Evolutionary conservation across 2,888 invertebrate species (phyloP), one percentile per base, ranked within the genome.

Genomic region (Drosophila pseudotalamancana): DNA sequence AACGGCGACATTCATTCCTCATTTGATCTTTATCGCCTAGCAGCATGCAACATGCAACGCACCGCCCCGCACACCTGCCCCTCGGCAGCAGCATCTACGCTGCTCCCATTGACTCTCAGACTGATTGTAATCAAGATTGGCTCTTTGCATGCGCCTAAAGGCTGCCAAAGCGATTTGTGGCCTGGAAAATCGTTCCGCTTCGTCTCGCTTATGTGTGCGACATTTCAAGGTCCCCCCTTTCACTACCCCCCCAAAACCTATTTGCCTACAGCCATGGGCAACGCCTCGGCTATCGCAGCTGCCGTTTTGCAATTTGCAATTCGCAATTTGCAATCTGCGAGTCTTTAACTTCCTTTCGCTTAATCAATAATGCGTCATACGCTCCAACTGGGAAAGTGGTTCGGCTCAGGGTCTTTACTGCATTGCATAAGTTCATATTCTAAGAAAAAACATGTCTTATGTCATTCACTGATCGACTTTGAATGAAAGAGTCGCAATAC

Each of bases 111-210:
- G 72, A 71, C 67, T 72, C 63, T 61, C 56, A 57, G 60, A 86
- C 75, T 77, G 83, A 83, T 83, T 83, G 88, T 83, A 87, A 83
- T 83, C 88, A 72, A 87, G 86, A 86, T 87, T 83, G 88, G 80
- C 86, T 86, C 68, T 77, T 82, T 87, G 83, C 79, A 66, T 82
- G 83, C 54, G 80, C 85, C 42, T 50, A 43, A 43, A 29, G 62
- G 42, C 77, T 78, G 73, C 86, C 71, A 83, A 65, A 67, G 59
- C 83, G 72, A 86, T 88, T 88, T 83, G 83, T 79, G 83, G 71
- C 72, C 63, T 71, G 83, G 62, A 72, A 82, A 87, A 78, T 63
- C 21, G 76, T 68, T 75, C 66, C 65, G 48, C 29, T 79, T 71
- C 73, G 70, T 79, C 69, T 57, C 56, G 51, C 55, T 54, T 70